phyloP scores from a whole-genome alignment of 2,888 invertebrate species.

The Tetanocera ferruginea region DNA sequence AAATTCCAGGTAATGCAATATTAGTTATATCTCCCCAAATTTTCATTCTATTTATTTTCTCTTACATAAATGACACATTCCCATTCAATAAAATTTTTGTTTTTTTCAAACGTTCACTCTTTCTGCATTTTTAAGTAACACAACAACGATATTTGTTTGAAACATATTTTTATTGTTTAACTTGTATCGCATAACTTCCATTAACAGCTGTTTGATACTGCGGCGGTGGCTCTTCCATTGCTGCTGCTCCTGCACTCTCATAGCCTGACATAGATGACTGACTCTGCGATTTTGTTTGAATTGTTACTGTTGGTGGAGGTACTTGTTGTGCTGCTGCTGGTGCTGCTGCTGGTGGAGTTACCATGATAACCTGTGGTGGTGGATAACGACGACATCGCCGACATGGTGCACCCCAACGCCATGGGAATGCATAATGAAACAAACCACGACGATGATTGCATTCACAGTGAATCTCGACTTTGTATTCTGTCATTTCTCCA shows the following conservation, averaged over 20 bases:
- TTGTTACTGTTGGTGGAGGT: not conserved
- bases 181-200: not conserved
- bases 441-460: slow-evolving; percentile 55
- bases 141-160: too few species aligned
- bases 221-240: not conserved
- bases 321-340: slow-evolving; percentile 7
- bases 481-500: slow-evolving; percentile 47
- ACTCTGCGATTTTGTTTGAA: not conserved
- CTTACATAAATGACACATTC: too few species aligned
- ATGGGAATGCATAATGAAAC: slow-evolving; percentile 47
- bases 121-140: too few species aligned
- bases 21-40: too few species aligned
- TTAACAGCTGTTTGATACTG: not conserved
- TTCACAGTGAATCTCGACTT: slow-evolving; percentile 53
- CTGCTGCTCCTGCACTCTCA: too few species aligned
- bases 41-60: too few species aligned
- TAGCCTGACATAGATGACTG: too few species aligned
- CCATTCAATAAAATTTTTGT: too few species aligned
- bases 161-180: not conserved
- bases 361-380: slow-evolving; percentile 47
- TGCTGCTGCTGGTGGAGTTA: slow-evolving; percentile 48
- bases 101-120: too few species aligned
- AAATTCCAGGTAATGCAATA: too few species aligned
- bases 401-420: slow-evolving; percentile 55
- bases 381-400: slow-evolving; percentile 53